Evolutionary conservation across 2,888 invertebrate genomes (phyloP).

Genomic region (Chesias legatella): DNA sequence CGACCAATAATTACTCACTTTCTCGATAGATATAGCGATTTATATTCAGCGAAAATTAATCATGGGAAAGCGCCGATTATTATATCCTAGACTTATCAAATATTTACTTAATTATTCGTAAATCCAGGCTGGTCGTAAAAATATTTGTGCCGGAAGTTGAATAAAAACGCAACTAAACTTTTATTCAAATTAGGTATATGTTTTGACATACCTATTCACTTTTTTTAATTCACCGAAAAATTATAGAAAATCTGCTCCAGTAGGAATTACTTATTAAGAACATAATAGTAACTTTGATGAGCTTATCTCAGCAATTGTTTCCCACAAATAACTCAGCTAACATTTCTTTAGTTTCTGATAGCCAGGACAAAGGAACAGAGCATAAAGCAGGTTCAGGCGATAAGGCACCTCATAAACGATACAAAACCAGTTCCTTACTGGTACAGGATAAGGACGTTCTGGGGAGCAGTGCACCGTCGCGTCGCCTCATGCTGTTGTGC

Average conservation of each 20-base stretch:
- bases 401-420: too few relatives aligned
- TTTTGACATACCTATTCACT: too few relatives aligned
- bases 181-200: too few relatives aligned
- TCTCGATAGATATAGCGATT: conserved; percentile 7
- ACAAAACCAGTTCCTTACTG: conserved; percentile 36
- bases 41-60: conserved; percentile 3
- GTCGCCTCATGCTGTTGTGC: conserved; percentile 47
- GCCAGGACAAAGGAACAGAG: too few relatives aligned
- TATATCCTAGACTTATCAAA: conserved; percentile 11
- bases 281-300: too few relatives aligned
- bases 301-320: too few relatives aligned
- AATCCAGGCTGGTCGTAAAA: not conserved
- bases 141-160: conserved; percentile 13
- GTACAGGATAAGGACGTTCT: conserved; percentile 54
- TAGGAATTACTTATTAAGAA: too few relatives aligned
- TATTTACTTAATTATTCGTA: not conserved
- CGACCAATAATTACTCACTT: conserved; percentile 6
- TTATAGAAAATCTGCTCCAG: too few relatives aligned
- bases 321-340: too few relatives aligned
- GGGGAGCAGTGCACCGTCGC: conserved; percentile 46
- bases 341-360: too few relatives aligned
- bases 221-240: too few relatives aligned
- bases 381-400: too few relatives aligned
- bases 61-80: conserved; percentile 3
- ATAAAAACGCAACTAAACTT: conserved; percentile 16